Conservation (phyloP, 2,113 vertebrate genomes). For the Apteryx owenii region DNA sequence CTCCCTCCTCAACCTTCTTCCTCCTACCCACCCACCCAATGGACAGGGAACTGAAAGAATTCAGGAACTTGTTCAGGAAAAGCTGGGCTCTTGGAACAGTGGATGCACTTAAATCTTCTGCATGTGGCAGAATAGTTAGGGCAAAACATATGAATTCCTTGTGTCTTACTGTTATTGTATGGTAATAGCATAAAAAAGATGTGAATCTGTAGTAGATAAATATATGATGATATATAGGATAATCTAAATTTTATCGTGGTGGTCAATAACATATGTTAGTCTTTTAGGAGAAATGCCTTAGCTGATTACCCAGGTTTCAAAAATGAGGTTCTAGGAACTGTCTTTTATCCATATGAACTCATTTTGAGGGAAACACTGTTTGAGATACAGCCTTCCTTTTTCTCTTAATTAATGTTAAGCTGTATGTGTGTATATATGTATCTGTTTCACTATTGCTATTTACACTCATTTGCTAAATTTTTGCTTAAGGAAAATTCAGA, state of each 20-base stretch:
- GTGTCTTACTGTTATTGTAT: neutral
- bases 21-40: rapidly evolving
- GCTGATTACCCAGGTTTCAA: neutral
- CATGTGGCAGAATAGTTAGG: neutral
- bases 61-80: neutral
- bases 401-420: neutral
- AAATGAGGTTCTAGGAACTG: neutral
- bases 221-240: neutral
- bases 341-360: neutral
- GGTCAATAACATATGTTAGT: neutral
- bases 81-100: neutral
- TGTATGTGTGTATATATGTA: rapidly evolving
- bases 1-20: neutral
- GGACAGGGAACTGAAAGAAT: neutral
- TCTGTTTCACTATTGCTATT: neutral
- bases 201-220: neutral
- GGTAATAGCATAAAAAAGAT: neutral
- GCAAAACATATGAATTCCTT: neutral
- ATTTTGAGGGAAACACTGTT: neutral
- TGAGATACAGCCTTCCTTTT: neutral
- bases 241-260: neutral
- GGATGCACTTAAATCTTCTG: neutral
- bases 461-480: neutral
- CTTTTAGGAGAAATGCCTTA: neutral
- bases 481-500: neutral